Base-by-base conservation (phyloP, 2,113 vertebrate genomes). In the Lontra canadensis region DNA sequence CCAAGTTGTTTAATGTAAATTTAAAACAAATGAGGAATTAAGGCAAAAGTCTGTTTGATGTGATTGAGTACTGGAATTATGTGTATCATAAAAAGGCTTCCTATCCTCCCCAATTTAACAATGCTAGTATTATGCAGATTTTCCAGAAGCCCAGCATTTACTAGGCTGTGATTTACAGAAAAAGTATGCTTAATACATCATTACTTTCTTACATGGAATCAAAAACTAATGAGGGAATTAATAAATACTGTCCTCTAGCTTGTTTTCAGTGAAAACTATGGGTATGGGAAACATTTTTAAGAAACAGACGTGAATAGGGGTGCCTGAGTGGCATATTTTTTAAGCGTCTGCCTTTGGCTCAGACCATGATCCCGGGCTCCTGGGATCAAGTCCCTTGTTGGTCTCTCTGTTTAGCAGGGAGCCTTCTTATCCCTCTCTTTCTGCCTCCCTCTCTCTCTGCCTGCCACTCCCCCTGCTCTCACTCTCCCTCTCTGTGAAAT, bases 1-100 rank as follows among this genome's bases (percentile, higher is more conserved):
- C 34, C 52, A 80, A 92, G 9, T 65, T 18, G 17, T 80, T 83
- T 34, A n/a, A 29, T 34, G 1, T 65, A 92, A 87, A 55, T 90
- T 67, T 76, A 80, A 84, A 97, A 93, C 78, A 80, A 97, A 71
- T 63, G 47, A 94, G 31, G 90, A 96, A 94, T 74, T 39, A 82
- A 36, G 44, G n/a, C 31, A 81, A 92, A 95, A 91, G 6, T 65
- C 52, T 86, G 20, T 25, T 83, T 82, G 59, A 36, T 3, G 6
- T 52, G 42, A 31, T 21, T 87, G 47, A 96, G 34, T 76, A 78
- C 59, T 83, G 17, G 8, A 90, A 95, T 88, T 89, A 34, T 89
- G 34, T 49, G 4, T 52, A 88, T 84, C 57, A 88, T 55, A 93
- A 94, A 96, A 96, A n/a, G 80, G 39, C 71, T 96, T 89, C 63